Percentiles rank a stretch among this genome's conserved stretches.
These are phyloP conservation scores for Catamblyrhynchus diadema DNA, from an alignment of 2,797 vertebrate genomes.

Conservation along the genomic window DNA sequence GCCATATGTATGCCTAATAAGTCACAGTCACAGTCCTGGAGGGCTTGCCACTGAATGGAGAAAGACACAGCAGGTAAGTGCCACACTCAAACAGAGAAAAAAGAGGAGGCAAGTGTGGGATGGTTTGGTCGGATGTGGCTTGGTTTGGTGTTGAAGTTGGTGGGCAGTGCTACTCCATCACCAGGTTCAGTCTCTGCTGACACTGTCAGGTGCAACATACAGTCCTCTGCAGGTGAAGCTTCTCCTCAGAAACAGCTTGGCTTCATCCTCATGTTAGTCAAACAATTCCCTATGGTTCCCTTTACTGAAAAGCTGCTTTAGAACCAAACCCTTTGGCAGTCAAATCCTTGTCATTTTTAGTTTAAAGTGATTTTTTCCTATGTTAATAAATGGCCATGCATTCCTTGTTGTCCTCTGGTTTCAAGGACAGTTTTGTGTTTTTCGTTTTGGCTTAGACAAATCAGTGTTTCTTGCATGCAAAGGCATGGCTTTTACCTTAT, in stretches of 20 bases:
- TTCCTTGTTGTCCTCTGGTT: not conserved
- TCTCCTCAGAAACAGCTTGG: not conserved
- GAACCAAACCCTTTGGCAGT: not conserved
- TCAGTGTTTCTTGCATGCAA: not conserved
- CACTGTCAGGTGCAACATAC: too few relatives aligned
- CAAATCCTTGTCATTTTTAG: not conserved
- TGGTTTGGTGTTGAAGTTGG: not conserved
- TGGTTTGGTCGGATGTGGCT: not conserved
- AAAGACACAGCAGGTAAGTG: not conserved
- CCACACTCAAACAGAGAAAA: not conserved
- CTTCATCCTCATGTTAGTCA: not conserved
- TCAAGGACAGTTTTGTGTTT: not conserved
- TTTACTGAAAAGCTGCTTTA: not conserved
- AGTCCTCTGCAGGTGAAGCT: not conserved
- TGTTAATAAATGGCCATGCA: not conserved
- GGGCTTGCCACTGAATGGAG: not conserved
- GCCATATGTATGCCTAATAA: not conserved
- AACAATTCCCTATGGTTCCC: rapidly evolving
- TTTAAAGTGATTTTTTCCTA: not conserved
- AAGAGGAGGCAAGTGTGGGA: not conserved
- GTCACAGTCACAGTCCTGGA: not conserved
- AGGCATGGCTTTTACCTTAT: not conserved
- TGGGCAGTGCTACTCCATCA: not conserved
- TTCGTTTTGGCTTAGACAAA: not conserved
- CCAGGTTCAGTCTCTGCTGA: not conserved